Percentiles rank a stretch among this genome's conserved stretches.
These are phyloP conservation scores for Macrochelys suwanniensis DNA, from an alignment of 2,797 vertebrate species.

Conservation along the genomic window DNA sequence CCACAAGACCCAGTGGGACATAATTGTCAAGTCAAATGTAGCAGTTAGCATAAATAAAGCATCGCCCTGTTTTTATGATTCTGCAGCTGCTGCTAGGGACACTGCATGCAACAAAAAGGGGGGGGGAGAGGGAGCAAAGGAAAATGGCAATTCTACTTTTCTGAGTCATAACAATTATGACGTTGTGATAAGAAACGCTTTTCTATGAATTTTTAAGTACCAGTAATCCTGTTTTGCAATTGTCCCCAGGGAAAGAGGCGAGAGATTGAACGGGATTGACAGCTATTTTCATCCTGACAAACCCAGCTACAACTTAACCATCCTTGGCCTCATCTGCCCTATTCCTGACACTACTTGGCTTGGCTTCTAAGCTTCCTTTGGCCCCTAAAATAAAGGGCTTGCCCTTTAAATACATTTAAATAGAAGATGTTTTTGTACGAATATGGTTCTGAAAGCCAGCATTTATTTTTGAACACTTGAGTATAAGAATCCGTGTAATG, in stretches of 20 bases:
- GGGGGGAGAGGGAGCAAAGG: slow-evolving; percentile 53
- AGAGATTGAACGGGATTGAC: slow-evolving; percentile 71
- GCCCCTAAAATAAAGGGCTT: slow-evolving; percentile 34
- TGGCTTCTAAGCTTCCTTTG: slow-evolving; percentile 38
- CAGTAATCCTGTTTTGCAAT: slow-evolving; percentile 77
- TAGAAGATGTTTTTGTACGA: slow-evolving; percentile 46
- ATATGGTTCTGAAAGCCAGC: slow-evolving; percentile 54
- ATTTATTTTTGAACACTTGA: slow-evolving; percentile 64
- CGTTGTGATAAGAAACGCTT: slow-evolving; percentile 81
- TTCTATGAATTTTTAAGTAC: slow-evolving; percentile 85
- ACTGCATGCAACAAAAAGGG: slow-evolving; percentile 64
- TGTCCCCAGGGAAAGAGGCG: slow-evolving; percentile 65
- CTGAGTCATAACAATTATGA: slow-evolving; percentile 85
- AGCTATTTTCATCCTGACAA: slow-evolving; percentile 73
- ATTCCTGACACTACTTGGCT: neutral
- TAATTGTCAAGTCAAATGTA: slow-evolving; percentile 86
- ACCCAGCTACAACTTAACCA: neutral
- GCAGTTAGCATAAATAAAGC: slow-evolving; percentile 85
- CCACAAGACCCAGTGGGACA: slow-evolving; percentile 83
- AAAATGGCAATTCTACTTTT: slow-evolving; percentile 82
- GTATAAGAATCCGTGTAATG: slow-evolving; percentile 48
- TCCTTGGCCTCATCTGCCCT: slow-evolving; percentile 18
- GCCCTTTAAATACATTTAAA: slow-evolving; percentile 52
- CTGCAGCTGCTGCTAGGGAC: slow-evolving; percentile 78
- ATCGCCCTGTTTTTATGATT: slow-evolving; percentile 61